Evolutionary conservation across 2,888 invertebrate species (phyloP), one percentile per base, ranked within the genome.

Genomic region (Tethea ocularis): DNA sequence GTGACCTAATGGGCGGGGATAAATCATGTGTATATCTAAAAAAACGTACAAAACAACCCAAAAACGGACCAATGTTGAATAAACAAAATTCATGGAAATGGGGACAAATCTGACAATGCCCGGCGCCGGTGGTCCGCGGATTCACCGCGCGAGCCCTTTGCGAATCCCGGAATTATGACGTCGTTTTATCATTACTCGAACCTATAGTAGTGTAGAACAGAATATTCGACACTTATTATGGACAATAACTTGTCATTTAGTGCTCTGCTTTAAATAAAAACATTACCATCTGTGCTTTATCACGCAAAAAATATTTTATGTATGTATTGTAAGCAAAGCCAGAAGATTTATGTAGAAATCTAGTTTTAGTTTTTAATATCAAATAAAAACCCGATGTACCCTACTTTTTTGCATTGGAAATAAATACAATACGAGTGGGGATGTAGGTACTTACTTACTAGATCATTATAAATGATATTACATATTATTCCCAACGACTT

Each of bases 31-130:
- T 80, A 86, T 83, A 78, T 76, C 79, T 82, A 87, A 87, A 89
- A 90, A 86, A 87, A 85, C 75, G 76, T 71, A 86, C 83, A 86
- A 86, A 84, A 86, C 77, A 74, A 82, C 77, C 76, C 85, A 85
- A 81, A 85, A 86, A 83, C 84, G 82, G 78, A 71, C 87, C 83
- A 86, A 88, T 86, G 84, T 87, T 87, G 88, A 86, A 89, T 89
- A 89, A 88, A 90, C 89, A 88, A 86, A 91, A 91, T 92, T 91
- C 91, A 91, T 88, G 91, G 92, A 91, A 91, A 91, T 86, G 82
- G 84, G 86, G 87, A 89, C 89, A 89, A 89, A 90, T 91, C 86
- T 83, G 80, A 89, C 88, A 87, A 88, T 87, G 80, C 83, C 75
- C 77, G 69, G 78, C 78, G 73, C 86, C 80, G 84, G 89, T 85